Base-by-base conservation (phyloP, 2,113 vertebrate species). In the Myotis davidii region DNA sequence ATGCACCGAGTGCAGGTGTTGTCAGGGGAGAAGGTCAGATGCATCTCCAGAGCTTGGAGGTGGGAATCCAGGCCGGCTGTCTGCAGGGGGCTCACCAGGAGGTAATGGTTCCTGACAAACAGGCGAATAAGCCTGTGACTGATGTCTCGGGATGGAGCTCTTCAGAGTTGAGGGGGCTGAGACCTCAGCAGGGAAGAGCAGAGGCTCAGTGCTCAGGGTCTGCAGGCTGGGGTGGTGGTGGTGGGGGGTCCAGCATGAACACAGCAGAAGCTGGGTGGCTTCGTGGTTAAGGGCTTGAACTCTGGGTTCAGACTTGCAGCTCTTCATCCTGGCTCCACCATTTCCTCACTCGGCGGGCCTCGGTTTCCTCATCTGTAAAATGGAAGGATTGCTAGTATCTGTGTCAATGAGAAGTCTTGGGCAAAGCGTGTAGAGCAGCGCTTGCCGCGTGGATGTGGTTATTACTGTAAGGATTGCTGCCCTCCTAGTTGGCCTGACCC, bases 1-100 rank as follows among this genome's bases (percentile, higher is more conserved):
- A 8, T 3, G 11, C 72, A n/a, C 32, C 10, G 2, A 37, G 45
- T 7, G 0, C 13, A 50, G 34, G 54, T 9, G 11, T 61, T 0
- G 3, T 9, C 18, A 70, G 50, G 10, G 5, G 4, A 29, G 20
- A 37, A 18, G 9, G 74, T 9, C 12, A 42, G 82, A n/a, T 1
- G 5, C 21, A 2, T n/a, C 12, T 67, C 6, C 20, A 39, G 52
- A 77, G 20, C 3, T 9, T 45, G 85, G 45, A 54, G 67, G 42
- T 27, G n/a, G 37, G 34, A 27, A 23, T 23, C 18, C 72, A 74
- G 67, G 21, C 20, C 4, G 2, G 1, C 32, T 9, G 4, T 72
- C 29, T 37, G 18, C 29, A 59, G 12, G 16, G 50, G 59, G 10
- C 76, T 76, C 21, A 4, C 20, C 39, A 11, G 42, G 65, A 65